Evolutionary conservation across 2,113 vertebrate species (phyloP).

Genomic region (Psilopsiagon aurifrons): DNA sequence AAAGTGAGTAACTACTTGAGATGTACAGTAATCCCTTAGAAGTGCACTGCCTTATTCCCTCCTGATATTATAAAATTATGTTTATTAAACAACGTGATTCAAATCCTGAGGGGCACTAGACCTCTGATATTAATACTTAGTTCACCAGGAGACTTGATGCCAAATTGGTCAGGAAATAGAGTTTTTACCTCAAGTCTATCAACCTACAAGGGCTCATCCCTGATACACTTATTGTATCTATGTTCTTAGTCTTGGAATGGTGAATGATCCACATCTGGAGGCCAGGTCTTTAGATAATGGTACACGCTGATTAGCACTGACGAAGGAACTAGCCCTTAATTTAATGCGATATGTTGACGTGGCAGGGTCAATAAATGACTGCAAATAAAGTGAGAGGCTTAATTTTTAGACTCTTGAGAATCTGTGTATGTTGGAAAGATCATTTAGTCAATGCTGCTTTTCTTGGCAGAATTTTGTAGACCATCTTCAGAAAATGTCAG

Average conservation of each 20-base stretch:
- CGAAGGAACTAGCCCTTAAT: neutral
- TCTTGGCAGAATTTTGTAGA: slow-evolving; percentile 50
- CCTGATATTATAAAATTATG: slow-evolving; percentile 18
- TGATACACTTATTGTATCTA: neutral
- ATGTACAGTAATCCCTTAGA: slow-evolving; percentile 61
- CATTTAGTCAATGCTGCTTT: neutral
- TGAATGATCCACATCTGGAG: slow-evolving; percentile 40
- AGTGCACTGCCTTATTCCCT: slow-evolving; percentile 51
- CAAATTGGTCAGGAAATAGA: slow-evolving; percentile 28
- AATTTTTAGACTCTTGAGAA: slow-evolving; percentile 15
- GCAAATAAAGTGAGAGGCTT: slow-evolving; percentile 17
- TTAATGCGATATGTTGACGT: slow-evolving; percentile 10
- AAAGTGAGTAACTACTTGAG: slow-evolving; percentile 51
- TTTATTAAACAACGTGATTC: slow-evolving; percentile 56
- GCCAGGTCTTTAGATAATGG: neutral
- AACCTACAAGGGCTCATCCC: slow-evolving; percentile 4
- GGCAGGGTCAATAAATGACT: neutral
- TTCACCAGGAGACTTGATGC: slow-evolving; percentile 20
- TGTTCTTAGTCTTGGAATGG: neutral
- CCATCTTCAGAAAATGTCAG: slow-evolving; percentile 56
- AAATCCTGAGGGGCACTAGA: slow-evolving; percentile 17
- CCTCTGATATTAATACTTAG: neutral
- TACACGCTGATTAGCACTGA: slow-evolving; percentile 16
- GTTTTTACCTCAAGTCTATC: slow-evolving; percentile 6
- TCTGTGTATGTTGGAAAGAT: slow-evolving; percentile 27